These are phyloP conservation scores for Acromyrmex heyeri DNA, from an alignment of 1,140 invertebrate genomes.

Conservation along the genomic window DNA sequence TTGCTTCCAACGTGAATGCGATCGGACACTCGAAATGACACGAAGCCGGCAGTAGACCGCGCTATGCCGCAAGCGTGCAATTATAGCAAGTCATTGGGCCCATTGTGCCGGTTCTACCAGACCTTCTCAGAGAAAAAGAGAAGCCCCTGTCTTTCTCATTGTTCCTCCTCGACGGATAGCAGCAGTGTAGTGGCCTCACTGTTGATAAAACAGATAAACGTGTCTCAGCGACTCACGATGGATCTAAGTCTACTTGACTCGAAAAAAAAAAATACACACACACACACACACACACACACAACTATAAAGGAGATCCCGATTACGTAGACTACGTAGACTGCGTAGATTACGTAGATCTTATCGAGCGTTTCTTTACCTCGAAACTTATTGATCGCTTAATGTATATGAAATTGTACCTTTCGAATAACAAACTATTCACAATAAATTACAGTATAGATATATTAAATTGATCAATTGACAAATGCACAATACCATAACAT, in stretches of 20 bases:
- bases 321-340: not conserved
- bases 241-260: constrained; percentile 43
- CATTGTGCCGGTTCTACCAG: constrained; percentile 57
- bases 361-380: not conserved
- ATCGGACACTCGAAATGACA: constrained; percentile 64
- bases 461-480: too few relatives aligned
- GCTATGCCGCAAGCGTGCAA: constrained; percentile 57
- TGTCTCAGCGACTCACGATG: constrained; percentile 39
- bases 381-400: not conserved
- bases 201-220: constrained; percentile 78
- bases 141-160: constrained; percentile 50
- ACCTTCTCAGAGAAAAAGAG: constrained; percentile 54
- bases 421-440: not conserved
- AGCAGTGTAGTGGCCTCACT: constrained; percentile 66
- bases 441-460: not conserved
- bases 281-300: too few relatives aligned
- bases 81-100: constrained; percentile 74
- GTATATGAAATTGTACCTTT: not conserved
- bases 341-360: too few relatives aligned
- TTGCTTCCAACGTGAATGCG: constrained; percentile 57
- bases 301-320: not conserved
- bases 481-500: too few relatives aligned
- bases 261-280: too few relatives aligned
- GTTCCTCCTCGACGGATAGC: constrained; percentile 38
- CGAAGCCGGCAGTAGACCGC: constrained; percentile 58